phyloP scores from a whole-genome alignment of 2,888 invertebrate genomes.

The Ornithoptera priamus region DNA sequence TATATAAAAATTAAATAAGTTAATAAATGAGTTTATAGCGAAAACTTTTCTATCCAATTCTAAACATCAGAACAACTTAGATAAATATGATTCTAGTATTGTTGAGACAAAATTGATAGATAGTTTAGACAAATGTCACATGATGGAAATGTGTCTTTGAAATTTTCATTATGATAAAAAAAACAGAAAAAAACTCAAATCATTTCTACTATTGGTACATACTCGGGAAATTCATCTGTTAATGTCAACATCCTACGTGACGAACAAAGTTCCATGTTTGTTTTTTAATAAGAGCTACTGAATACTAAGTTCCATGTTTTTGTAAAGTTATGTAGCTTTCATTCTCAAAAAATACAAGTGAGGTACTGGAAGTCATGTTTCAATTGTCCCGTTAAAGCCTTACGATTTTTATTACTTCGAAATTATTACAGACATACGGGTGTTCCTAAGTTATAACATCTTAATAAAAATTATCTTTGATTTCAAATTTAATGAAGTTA shows the following conservation, averaged over 20 bases:
- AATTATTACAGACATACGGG: too few species aligned
- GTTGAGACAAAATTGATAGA: too few species aligned
- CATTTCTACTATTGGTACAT: background rate
- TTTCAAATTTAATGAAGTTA: too few species aligned
- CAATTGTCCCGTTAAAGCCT: background rate
- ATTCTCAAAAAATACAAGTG: background rate
- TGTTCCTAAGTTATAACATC: too few species aligned
- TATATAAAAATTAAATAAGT: too few species aligned
- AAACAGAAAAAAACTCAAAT: background rate
- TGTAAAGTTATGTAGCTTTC: background rate
- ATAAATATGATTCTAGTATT: background rate
- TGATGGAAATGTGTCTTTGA: background rate
- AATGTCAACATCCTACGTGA: constrained; percentile 2
- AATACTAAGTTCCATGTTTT: background rate
- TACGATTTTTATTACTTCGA: background rate
- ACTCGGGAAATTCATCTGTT: constrained; percentile 6
- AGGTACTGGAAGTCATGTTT: background rate
- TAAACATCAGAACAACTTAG: background rate
- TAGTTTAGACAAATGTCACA: background rate
- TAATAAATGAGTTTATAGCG: too few species aligned
- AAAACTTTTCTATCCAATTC: background rate
- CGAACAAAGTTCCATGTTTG: constrained; percentile 7
- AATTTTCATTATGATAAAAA: background rate
- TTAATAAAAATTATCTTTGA: too few species aligned
- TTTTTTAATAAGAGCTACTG: constrained; percentile 16